Evolutionary conservation across 1,140 invertebrate genomes (phyloP).

Genomic region (Ceratina australensis): DNA sequence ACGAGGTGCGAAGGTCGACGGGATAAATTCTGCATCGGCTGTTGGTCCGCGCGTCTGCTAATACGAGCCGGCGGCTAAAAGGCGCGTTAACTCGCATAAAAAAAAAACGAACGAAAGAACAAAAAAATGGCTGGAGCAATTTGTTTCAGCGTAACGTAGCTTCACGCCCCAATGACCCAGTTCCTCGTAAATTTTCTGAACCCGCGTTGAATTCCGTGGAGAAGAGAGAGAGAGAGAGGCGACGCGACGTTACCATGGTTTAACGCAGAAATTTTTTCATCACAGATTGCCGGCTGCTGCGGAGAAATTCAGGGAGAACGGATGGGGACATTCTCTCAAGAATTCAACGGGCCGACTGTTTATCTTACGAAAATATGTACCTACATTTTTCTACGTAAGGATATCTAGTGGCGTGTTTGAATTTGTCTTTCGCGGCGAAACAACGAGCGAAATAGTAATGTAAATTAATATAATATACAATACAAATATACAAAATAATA

Average conservation of each 20-base stretch:
- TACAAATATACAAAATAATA: too few species aligned
- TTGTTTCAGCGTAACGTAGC: slow-evolving; percentile 49
- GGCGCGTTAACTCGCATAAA: background rate
- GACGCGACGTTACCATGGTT: background rate
- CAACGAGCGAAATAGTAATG: too few species aligned
- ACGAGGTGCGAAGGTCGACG: background rate
- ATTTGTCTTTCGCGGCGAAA: too few species aligned
- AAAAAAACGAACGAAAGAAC: too few species aligned
- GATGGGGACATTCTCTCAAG: background rate
- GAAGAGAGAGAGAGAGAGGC: too few species aligned
- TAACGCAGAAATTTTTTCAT: slow-evolving; percentile 20
- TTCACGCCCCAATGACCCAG: slow-evolving; percentile 50
- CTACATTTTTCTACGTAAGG: too few species aligned
- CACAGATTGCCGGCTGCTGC: background rate
- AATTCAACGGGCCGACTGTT: slow-evolving; percentile 1
- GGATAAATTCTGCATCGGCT: background rate
- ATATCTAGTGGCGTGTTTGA: too few species aligned
- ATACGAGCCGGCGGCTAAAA: background rate
- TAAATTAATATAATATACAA: too few species aligned
- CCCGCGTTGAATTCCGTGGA: background rate
- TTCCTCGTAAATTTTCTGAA: slow-evolving; percentile 48
- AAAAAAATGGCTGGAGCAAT: slow-evolving; percentile 35
- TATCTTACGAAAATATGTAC: background rate
- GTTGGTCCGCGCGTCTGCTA: background rate
- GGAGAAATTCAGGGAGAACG: background rate